Base-by-base conservation (phyloP, 2,797 vertebrate genomes). In the Linurgus olivaceus region DNA sequence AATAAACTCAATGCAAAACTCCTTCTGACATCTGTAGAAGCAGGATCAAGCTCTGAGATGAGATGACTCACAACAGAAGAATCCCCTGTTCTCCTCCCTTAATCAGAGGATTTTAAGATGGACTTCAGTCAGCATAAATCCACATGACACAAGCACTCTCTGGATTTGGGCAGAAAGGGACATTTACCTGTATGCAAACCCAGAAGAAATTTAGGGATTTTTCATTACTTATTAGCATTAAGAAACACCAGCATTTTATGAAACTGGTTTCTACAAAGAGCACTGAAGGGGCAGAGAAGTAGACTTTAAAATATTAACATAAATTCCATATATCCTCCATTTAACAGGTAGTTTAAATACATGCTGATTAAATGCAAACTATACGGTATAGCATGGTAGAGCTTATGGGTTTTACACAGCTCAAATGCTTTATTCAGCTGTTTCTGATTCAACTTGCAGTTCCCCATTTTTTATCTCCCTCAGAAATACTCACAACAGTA, bases 61-160 rank as follows among this genome's bases (percentile, higher is more conserved):
- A 52, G 86, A 73, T 90, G 89, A 96, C 74, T 96, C 91, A 90
- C 29, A 71, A 59, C 29, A 94, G 78, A 95, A 83, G 75, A 92
- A 94, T 92, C 55, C 59, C n/a, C 70, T 54, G 66, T n/a, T 93
- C 93, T 88, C 91, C 92, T 91, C 94, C 87, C 85, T 95, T 63
- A 67, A 91, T 61, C 59, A 45, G 59, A 87, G 37, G 45, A 80
- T 81, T 93, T 93, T 58, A 83, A 78, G 72, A 88, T 11, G 42
- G 21, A 66, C 48, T 86, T 81, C 3, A 6, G 65, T 91, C 71
- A 85, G 35, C 63, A n/a, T 17, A 73, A 92, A 73, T 26, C 28
- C 80, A 59, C 3, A 24, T 11, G 16, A 87, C 15, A 47, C 23
- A 47, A 62, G 51, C 55, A 82, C 51, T 35, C 58, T 76, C 38